Base-by-base conservation (phyloP, 2,888 invertebrate species). In the Masnerella sp. region DNA sequence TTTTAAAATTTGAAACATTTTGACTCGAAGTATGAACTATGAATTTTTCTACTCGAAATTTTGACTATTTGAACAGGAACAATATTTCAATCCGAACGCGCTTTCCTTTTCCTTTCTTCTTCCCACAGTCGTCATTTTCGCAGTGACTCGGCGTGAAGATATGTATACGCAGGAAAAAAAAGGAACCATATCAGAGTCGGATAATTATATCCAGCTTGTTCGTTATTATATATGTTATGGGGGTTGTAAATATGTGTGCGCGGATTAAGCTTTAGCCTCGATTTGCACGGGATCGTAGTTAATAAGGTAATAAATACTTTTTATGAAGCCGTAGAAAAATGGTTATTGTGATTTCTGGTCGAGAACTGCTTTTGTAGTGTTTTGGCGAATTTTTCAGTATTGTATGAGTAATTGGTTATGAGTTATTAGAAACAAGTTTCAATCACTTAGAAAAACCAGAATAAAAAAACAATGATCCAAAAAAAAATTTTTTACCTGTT, bases 281-380 rank as follows among this genome's bases (percentile, higher is more conserved):
- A 61, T 61, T 62, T 62, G 49, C 49, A 49, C 69, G 54, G 65
- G 34, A 62, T 62, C 18, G 20, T 42, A 62, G 70, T 70, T 70
- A 70, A 70, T 70, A 70, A 70, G 62, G 70, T 56, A 56, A 70
- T 70, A 70, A 70, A 70, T 62, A 62, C 62, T 56, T 70, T 70
- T 70, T 70, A 70, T 62, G 62, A 58, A 56, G 62, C 62, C 56
- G 62, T 56, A 70, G 70, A 70, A 70, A 70, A 70, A 70, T 70
- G 62, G 42, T 70, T 70, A 70, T 70, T 70, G 43, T 69, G 22
- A 40, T 25, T 3, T 22, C 18, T 11, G 17, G n/a, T 14, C 45
- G 51, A 54, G 47, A 18, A 38, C 22, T 38, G 67, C 56, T 22
- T 69, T 61, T 69, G 38, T 47, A 22, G 22, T 18, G 40, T 52